Evolutionary conservation across 2,888 invertebrate genomes (phyloP).

Genomic region (Thymelicus acteon): DNA sequence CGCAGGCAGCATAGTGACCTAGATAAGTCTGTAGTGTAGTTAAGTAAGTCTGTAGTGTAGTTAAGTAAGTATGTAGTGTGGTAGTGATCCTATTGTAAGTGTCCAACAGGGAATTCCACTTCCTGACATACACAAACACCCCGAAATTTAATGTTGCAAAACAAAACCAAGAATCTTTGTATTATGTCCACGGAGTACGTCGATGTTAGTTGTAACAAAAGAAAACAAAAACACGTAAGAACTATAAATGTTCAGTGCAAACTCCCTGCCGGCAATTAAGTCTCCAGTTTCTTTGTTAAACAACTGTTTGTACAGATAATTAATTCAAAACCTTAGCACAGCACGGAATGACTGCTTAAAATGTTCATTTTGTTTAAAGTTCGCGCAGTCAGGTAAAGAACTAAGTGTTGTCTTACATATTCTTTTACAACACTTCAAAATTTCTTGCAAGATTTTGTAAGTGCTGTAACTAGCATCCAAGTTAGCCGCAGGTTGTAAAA

Average conservation of each 20-base stretch:
- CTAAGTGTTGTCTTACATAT: neutral
- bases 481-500: neutral
- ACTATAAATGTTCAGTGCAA: constrained; percentile 10
- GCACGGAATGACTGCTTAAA: constrained; percentile 2
- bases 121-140: too few relatives aligned
- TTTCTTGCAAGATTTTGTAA: constrained; percentile 1
- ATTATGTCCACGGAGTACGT: too few relatives aligned
- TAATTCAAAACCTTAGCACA: constrained; percentile 19
- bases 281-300: constrained; percentile 23
- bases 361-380: constrained; percentile 9
- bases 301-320: constrained; percentile 24
- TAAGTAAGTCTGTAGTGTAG: too few relatives aligned
- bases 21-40: too few relatives aligned
- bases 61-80: too few relatives aligned
- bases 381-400: neutral
- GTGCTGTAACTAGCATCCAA: neutral
- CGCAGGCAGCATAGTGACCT: too few relatives aligned
- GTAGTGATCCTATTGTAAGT: too few relatives aligned
- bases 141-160: too few relatives aligned
- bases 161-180: too few relatives aligned
- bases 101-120: too few relatives aligned
- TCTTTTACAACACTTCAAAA: constrained; percentile 2
- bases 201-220: neutral
- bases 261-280: constrained; percentile 8
- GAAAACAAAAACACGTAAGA: neutral